Base-by-base conservation (phyloP, 2,888 invertebrate species). In the Cerceris ruficornis region DNA sequence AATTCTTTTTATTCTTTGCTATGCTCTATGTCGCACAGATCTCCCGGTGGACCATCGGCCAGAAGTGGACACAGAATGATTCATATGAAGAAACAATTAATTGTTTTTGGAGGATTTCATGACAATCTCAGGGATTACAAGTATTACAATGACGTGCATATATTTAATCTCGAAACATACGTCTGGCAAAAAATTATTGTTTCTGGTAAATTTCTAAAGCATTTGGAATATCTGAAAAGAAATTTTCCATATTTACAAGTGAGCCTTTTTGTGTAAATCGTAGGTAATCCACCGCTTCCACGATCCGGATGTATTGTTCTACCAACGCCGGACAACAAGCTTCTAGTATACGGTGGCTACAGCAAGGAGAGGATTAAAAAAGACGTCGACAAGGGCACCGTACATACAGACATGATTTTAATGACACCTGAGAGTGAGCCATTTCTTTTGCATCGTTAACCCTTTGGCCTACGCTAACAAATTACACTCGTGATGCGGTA, bases 31-130 rank as follows among this genome's bases (percentile, higher is more conserved):
- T 42, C 46, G 7, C 2, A 15, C 46, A 94, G 94, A 73, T 94
- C 95, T 15, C 92, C 95, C 1, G 95, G 95, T 84, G 97, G 96
- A 0, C 98, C 98, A 0, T 96, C 96, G n/a, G 94, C 98, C 0
- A 93, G 97, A 75, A 97, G 96, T 93, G 96, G 98, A 0, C 98
- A 98, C 92, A 94, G 98, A 75, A 98, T 98, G 98, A 95, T 95
- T 1, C 94, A 94, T 0, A 91, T 95, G 0, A 97, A 97, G 82
- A 97, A 97, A 83, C 95, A 95, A 86, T 92, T 98, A 0, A 93
- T 97, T 78, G 93, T 98, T 6, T 98, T 98, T 93, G 98, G 98
- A 0, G 98, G 98, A 0, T 98, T 98, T 92, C 95, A 96, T 88
- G 98, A 98, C 92, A 98, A 97, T 91, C 94, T 96, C 0, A 94